A percentile compares a stretch with the other conserved stretches of the same genome.
Conservation (phyloP, 2,797 vertebrate genomes). For the Myotis myotis region DNA sequence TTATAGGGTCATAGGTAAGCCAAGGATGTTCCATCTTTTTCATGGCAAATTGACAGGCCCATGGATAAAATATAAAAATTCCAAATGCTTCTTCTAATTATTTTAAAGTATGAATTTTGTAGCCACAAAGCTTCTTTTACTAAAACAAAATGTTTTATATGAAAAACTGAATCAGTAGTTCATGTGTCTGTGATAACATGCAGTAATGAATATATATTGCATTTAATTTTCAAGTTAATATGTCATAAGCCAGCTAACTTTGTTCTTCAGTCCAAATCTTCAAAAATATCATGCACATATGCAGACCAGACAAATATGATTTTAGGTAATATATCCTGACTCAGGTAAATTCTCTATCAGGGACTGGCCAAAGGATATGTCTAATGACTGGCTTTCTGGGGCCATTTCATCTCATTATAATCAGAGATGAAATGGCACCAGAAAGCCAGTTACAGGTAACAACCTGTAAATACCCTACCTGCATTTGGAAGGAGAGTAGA, state of each 20-base stretch:
- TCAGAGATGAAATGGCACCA: neutral
- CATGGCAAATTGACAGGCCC: neutral
- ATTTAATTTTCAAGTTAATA: neutral
- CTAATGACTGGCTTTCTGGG: constrained; percentile 19
- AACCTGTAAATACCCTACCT: neutral
- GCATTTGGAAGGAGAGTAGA: neutral
- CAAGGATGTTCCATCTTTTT: neutral
- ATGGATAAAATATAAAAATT: neutral
- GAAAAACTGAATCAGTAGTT: neutral
- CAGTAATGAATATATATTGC: neutral
- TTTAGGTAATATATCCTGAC: neutral
- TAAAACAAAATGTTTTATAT: constrained; percentile 1
- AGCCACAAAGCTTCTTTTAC: neutral
- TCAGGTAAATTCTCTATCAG: neutral
- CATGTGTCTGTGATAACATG: neutral
- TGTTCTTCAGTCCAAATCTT: constrained; percentile 5
- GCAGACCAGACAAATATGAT: neutral
- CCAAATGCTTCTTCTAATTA: neutral
- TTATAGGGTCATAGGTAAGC: neutral
- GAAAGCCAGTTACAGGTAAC: neutral
- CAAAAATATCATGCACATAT: neutral
- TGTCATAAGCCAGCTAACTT: neutral
- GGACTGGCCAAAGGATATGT: neutral
- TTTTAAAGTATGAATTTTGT: constrained; percentile 5
- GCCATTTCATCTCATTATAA: constrained; percentile 44